Evolutionary conservation across 2,797 vertebrate species (phyloP), one percentile per base, ranked within the genome.

Genomic region (Bryconaethiops microstoma): DNA sequence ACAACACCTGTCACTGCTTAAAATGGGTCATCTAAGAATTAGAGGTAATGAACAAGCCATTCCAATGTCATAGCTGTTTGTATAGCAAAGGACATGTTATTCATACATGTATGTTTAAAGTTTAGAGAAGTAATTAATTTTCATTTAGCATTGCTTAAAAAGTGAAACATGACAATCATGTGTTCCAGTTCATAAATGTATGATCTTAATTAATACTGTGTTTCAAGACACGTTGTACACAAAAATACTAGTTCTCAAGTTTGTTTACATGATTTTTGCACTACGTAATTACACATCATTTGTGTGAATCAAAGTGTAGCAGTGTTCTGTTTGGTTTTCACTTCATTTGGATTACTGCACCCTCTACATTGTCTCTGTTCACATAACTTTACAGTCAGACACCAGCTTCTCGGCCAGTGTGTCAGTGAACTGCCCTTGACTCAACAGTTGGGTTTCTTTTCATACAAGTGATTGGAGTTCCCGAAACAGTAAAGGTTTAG

Each of bases 401-500:
- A 74, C 65, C 87, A 88, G 79, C 84, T 83, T 6, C 64, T 16
- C 70, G 48, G 74, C 78, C 79, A 74, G 85, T 84, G 78, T 86
- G 79, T 86, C 69, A 23, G 81, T 90, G 90, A 90, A 90, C 89
- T 90, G 91, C 88, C 90, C 90, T 93, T 89, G 88, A 91, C 89
- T 88, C 39, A 68, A 65, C 77, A 89, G 90, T 83, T 78, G 80
- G 79, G 60, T 79, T 88, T 88, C 86, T 90, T 88, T 91, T 90
- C 54, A 88, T 80, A 85, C 79, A 75, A 88, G 83, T 87, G 87
- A 90, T 88, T 86, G 89, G 88, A 88, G 88, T 93, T 94, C 93
- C 92, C 88, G 90, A 85, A 89, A 89, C 85, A 88, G 90, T 93
- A 93, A 94, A 93, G 86, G 78, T 89, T 91, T 85, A 77, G 65